Base-by-base conservation (phyloP, 92 coral and sea anemone genomes). In the Plumapathes pennacea region DNA sequence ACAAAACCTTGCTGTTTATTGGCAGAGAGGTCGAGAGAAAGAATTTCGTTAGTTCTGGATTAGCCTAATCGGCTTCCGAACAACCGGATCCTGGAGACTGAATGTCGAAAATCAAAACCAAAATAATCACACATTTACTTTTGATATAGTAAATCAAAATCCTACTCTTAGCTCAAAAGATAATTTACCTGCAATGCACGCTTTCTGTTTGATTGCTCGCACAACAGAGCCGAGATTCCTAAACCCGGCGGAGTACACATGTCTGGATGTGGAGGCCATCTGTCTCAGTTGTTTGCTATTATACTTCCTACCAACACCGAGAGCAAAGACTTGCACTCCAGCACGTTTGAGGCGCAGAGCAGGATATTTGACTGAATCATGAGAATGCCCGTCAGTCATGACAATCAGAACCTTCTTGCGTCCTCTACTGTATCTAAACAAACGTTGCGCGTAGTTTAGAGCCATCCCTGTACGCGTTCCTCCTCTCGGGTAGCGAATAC, bases 381-480 rank as follows among this genome's bases (percentile, higher is more conserved):
- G 76, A 14, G 86, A 79, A 41, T 61, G 64, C 28, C 91, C 86
- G 55, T 85, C 86, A 10, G 86, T 85, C 74, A 85, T 46, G 3
- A 80, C 83, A 19, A 85, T 48, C 53, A 85, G 30, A 3, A 85
- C 86, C 43, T 63, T 66, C 48, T 50, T 54, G 25, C 83, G 70
- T n/a, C n/a, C n/a, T n/a, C 62, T 53, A 23, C 54, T 66, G 39
- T 62, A 33, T 40, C 42, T 40, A 43, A 66, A 66, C 41, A 66
- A 28, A 0, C 73, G 62, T 24, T 53, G 3, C 34, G 67, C 66
- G 54, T 46, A 74, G 36, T 18, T 50, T 30, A 91, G 71, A 12
- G 90, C 96, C 23, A 27, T 43, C 19, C 96, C 97, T 26, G 90
- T 91, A 34, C 67, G 70, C 12, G 97, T 91, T 41, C 89, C 89